phyloP scores from a whole-genome alignment of 2,797 vertebrate genomes.

The Thunnus albacares region DNA sequence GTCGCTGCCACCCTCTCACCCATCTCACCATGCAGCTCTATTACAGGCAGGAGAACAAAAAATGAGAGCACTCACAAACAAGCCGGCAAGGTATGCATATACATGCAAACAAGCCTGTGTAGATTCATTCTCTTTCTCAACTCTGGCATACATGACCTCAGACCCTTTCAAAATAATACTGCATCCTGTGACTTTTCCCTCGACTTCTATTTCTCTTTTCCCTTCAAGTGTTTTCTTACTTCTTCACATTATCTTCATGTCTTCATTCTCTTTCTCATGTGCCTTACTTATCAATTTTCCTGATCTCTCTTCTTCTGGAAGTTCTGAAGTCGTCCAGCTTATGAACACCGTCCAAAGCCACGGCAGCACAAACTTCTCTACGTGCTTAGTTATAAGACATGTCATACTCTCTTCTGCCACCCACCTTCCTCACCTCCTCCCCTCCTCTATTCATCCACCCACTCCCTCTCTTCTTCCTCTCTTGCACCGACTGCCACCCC shows the following conservation, averaged over 20 bases:
- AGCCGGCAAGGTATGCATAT: constrained; percentile 65
- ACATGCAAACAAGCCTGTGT: constrained; percentile 66
- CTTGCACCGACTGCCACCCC: constrained; percentile 60
- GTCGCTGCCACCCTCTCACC: constrained; percentile 39
- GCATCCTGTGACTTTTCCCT: constrained; percentile 24
- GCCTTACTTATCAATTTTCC: not conserved
- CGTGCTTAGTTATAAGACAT: constrained; percentile 60
- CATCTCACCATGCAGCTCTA: constrained; percentile 38
- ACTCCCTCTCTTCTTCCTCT: constrained; percentile 46
- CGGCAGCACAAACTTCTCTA: constrained; percentile 33
- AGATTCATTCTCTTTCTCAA: constrained; percentile 41
- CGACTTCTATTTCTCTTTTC: constrained; percentile 17
- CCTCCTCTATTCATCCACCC: constrained; percentile 50
- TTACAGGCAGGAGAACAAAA: constrained; percentile 41
- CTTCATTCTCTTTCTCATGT: constrained; percentile 17
- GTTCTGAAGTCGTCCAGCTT: constrained; percentile 33
- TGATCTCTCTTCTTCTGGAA: not conserved
- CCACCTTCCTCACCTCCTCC: constrained; percentile 55
- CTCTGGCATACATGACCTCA: constrained; percentile 60
- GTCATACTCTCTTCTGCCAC: constrained; percentile 53
- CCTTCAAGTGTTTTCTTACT: constrained; percentile 7
- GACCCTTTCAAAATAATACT: constrained; percentile 61
- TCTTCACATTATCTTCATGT: constrained; percentile 15
- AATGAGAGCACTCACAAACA: constrained; percentile 63
- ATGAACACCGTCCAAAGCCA: constrained; percentile 30